phyloP scores from a whole-genome alignment of 2,888 invertebrate species.

The Oxyteleia sp. region DNA sequence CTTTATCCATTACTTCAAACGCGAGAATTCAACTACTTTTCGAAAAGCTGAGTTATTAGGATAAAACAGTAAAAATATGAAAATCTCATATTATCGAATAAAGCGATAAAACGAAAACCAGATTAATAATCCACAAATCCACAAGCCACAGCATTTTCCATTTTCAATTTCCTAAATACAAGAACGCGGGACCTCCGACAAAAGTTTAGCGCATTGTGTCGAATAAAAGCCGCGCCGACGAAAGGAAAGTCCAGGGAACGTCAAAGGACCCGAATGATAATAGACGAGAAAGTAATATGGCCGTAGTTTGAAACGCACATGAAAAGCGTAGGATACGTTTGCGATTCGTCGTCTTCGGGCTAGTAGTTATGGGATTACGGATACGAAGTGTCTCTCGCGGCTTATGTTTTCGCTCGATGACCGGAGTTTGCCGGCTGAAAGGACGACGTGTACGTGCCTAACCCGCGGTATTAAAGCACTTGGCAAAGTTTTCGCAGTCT shows the following conservation, averaged over 20 bases:
- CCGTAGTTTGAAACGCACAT: constrained; percentile 29
- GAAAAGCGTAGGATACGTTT: constrained; percentile 38
- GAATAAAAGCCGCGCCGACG: constrained; percentile 37
- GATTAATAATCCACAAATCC: constrained; percentile 17
- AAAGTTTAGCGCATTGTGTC: constrained; percentile 56
- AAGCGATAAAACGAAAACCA: constrained; percentile 24
- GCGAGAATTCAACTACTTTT: too few relatives aligned
- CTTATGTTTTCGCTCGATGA: constrained; percentile 48
- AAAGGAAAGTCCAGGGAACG: constrained; percentile 48
- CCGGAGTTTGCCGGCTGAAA: constrained; percentile 45
- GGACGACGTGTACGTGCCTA: constrained; percentile 65
- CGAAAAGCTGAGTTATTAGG: too few relatives aligned
- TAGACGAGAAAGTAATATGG: constrained; percentile 51
- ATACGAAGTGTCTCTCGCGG: constrained; percentile 48
- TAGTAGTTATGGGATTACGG: constrained; percentile 47
- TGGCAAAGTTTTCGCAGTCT: constrained; percentile 70
- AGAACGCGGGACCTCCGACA: constrained; percentile 2
- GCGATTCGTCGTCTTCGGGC: constrained; percentile 47
- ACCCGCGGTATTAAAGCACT: constrained; percentile 65
- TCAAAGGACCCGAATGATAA: constrained; percentile 62
- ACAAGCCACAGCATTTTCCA: constrained; percentile 17
- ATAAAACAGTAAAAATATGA: too few relatives aligned
- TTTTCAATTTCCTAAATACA: constrained; percentile 48
- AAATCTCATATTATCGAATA: background rate
- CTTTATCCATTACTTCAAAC: too few relatives aligned